These are phyloP conservation scores for Capra hircus DNA, from an alignment of 2,113 vertebrate genomes.

Conservation along the genomic window DNA sequence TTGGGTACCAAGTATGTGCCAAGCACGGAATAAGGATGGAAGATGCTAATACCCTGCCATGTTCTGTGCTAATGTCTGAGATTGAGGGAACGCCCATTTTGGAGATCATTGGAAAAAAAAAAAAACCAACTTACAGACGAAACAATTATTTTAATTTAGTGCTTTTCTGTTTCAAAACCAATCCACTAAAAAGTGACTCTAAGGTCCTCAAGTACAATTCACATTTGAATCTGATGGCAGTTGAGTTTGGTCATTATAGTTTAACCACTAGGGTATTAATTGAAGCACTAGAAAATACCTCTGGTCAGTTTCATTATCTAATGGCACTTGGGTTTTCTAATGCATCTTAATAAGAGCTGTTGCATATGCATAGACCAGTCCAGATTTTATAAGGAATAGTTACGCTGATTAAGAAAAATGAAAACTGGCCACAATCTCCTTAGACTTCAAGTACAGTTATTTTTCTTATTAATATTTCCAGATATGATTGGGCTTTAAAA, in stretches of 20 bases:
- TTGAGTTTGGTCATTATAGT: not conserved
- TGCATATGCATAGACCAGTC: slow-evolving; percentile 54
- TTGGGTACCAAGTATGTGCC: not conserved
- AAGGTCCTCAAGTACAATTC: slow-evolving; percentile 28
- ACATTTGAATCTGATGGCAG: slow-evolving; percentile 42
- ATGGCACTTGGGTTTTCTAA: slow-evolving; percentile 53
- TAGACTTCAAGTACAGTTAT: not conserved
- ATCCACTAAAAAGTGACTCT: slow-evolving; percentile 43
- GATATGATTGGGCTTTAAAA: not conserved
- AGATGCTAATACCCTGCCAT: accelerated
- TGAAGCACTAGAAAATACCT: slow-evolving; percentile 18
- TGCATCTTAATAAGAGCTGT: slow-evolving; percentile 46
- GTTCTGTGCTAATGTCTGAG: not conserved
- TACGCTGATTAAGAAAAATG: slow-evolving; percentile 31
- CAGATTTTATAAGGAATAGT: slow-evolving; percentile 45
- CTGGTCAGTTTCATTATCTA: slow-evolving; percentile 63
- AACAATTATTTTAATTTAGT: slow-evolving; percentile 55
- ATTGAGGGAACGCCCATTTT: not conserved
- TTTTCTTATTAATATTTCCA: not conserved
- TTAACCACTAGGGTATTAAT: slow-evolving; percentile 40
- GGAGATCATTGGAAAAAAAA: not conserved
- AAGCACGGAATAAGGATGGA: not conserved
- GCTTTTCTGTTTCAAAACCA: slow-evolving; percentile 48
- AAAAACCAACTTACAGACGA: not conserved
- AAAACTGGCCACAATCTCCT: not conserved